Conservation (phyloP, 2,113 vertebrate genomes). For the Hydrochoerus hydrochaeris region DNA sequence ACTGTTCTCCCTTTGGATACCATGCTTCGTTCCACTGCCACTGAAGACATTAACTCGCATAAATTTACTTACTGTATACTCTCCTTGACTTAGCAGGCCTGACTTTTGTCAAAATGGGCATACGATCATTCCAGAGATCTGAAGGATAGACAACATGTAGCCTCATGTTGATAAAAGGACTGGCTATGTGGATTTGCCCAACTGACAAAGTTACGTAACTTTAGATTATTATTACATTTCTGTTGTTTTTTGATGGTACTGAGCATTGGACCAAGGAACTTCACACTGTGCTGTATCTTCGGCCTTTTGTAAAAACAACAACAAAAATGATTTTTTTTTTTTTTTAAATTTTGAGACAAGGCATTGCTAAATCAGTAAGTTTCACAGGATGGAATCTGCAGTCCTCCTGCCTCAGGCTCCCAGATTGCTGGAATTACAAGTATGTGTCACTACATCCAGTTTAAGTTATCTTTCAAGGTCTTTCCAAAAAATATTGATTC, state of each 20-base stretch:
- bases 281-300: neutral
- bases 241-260: neutral
- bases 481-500: neutral
- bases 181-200: neutral
- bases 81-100: neutral
- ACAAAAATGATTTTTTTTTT: neutral
- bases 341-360: neutral
- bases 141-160: neutral
- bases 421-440: neutral
- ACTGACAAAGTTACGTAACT: neutral
- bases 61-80: neutral
- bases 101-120: neutral
- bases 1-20: neutral
- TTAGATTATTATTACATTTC: neutral
- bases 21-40: neutral
- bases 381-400: neutral
- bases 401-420: neutral
- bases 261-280: neutral
- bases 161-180: neutral
- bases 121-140: neutral
- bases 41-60: neutral
- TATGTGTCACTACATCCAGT: neutral
- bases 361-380: neutral
- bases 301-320: neutral
- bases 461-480: constrained; percentile 1